Evolutionary conservation across 2,888 invertebrate species (phyloP).

Genomic region (Cerastis rubricosa): DNA sequence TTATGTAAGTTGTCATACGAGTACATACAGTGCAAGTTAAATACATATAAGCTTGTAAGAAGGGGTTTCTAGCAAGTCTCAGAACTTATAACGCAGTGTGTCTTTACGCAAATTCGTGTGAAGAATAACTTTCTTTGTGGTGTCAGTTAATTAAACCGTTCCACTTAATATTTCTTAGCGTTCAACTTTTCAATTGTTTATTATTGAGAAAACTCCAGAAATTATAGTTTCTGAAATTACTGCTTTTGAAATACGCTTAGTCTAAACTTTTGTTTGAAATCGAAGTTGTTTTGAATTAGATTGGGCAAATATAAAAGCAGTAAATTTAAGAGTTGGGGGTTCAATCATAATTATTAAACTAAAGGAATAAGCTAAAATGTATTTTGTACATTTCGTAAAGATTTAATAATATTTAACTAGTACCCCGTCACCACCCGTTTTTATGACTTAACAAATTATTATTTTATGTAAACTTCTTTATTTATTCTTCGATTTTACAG

Average conservation of each 20-base stretch:
- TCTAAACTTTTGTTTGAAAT: constrained; percentile 39
- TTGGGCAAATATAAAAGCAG: constrained; percentile 20
- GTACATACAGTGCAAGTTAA: not conserved
- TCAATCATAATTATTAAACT: not conserved
- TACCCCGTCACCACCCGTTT: not conserved
- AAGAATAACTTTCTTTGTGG: constrained; percentile 52
- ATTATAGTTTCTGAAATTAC: constrained; percentile 43
- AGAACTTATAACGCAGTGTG: constrained; percentile 37
- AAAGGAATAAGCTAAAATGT: not conserved
- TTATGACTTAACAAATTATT: not conserved
- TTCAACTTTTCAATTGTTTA: constrained; percentile 51
- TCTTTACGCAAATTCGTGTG: constrained; percentile 40
- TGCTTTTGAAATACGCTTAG: constrained; percentile 28
- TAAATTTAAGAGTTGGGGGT: constrained; percentile 2
- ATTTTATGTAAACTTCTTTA: not conserved
- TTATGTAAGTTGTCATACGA: too few species aligned
- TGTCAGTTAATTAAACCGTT: constrained; percentile 59
- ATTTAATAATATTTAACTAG: not conserved
- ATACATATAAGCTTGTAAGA: not conserved
- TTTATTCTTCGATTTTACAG: not conserved
- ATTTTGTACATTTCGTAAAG: not conserved
- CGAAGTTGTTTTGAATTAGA: constrained; percentile 35
- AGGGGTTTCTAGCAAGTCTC: not conserved
- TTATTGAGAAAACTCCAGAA: constrained; percentile 41
- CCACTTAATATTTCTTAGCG: constrained; percentile 49